Percentiles rank a stretch among this genome's conserved stretches.
Evolutionary conservation across 2,797 vertebrate genomes (phyloP).

Genomic region (Columba guinea): DNA sequence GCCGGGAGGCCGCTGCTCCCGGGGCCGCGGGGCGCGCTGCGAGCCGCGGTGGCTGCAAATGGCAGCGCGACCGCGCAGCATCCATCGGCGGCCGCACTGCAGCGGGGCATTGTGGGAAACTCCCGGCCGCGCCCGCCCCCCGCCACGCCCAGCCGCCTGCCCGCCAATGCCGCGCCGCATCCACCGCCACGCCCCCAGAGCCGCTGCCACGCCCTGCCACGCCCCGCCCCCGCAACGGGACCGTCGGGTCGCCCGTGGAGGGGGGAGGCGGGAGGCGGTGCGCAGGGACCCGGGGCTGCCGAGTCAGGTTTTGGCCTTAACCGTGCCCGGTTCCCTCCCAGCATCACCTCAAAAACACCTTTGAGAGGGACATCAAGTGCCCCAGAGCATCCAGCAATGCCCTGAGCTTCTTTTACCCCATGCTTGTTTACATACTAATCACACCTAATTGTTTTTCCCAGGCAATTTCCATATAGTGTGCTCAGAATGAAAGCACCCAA

Average conservation of each 20-base stretch:
- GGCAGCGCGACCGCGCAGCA: constrained; percentile 78
- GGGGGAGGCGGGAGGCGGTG: not conserved
- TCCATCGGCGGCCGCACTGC: constrained; percentile 78
- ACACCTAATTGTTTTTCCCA: not conserved
- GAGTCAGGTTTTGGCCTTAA: not conserved
- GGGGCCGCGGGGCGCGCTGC: constrained; percentile 10
- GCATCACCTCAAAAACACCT: accelerated
- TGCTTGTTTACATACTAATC: accelerated
- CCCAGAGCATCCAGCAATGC: accelerated
- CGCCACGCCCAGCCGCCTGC: not conserved
- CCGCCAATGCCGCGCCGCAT: not conserved
- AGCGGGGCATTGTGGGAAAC: constrained; percentile 83
- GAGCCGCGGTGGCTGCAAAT: constrained; percentile 72
- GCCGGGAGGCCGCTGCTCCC: not conserved
- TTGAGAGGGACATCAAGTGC: accelerated
- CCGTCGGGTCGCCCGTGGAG: too few species aligned
- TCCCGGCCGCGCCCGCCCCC: constrained; percentile 63
- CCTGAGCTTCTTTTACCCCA: accelerated
- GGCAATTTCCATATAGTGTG: accelerated
- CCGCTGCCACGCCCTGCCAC: not conserved
- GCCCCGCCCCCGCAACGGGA: not conserved
- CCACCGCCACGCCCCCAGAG: not conserved
- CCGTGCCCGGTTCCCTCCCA: not conserved
- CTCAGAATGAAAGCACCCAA: not conserved
- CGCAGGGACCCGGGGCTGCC: not conserved